Evolutionary conservation across 2,888 invertebrate genomes (phyloP), one percentile per base, ranked within the genome.

Genomic region (Nomada fabriciana): DNA sequence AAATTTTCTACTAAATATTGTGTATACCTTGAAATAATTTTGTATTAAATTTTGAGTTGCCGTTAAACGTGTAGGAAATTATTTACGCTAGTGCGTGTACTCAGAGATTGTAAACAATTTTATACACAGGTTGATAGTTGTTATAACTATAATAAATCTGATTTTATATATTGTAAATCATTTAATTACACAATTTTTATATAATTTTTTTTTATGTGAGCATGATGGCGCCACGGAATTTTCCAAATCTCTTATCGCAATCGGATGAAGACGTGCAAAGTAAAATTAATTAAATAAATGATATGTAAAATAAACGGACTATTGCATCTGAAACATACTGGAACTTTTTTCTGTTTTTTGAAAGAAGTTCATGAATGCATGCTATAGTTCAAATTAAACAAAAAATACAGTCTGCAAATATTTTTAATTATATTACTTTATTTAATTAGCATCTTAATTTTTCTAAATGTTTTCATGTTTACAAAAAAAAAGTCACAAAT

Each of bases 101-200:
- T 47, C 52, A 72, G 59, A 83, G 25, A 85, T 75, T 75, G 59
- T 72, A 76, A 61, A 75, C 69, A 83, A 80, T 80, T 72, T 68
- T 71, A 76, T 59, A 72, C 67, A 67, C 77, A 81, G 65, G 53
- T 67, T 73, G 75, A 83, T 70, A 75, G 53, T 77, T 75, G 68
- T 70, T 74, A 78, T 64, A 60, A 75, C 61, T 71, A 43, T 64
- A 80, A 80, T 86, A 77, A 83, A 77, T 73, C 72, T 76, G 76
- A 78, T 83, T 78, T 83, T 83, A 76, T 52, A 63, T 86, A 83
- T 80, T 55, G 61, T 72, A 86, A 80, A 47, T 76, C 57, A 73
- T 76, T 83, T 71, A 64, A 65, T 74, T 47, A 47, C 47, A 47
- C 47, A 47, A 10, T 47, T 47, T 47, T 47, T 36, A 59, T 63